Conservation (phyloP, 2,113 vertebrate species). For the Actinemys pallida region DNA sequence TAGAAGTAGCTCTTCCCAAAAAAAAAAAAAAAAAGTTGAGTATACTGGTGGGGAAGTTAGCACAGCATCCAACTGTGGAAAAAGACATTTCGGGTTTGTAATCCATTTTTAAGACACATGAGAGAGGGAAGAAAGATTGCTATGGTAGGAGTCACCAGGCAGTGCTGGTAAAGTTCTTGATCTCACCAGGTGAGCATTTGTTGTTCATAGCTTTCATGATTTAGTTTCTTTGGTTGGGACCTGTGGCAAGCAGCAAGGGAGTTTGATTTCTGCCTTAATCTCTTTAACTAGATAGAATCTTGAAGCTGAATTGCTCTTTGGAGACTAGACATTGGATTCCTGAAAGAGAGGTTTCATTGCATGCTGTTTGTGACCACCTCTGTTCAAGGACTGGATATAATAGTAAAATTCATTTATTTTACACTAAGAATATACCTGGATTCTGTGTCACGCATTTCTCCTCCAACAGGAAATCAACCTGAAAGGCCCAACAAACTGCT, state of each 20-base stretch:
- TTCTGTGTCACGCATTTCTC: neutral
- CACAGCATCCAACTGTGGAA: neutral
- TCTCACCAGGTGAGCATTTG: neutral
- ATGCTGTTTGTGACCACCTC: neutral
- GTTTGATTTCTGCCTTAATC: neutral
- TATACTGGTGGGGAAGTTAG: neutral
- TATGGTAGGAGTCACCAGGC: neutral
- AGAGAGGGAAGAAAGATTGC: neutral
- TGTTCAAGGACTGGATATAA: neutral
- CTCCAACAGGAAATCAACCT: neutral
- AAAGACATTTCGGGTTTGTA: neutral
- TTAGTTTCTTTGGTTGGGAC: too few relatives aligned
- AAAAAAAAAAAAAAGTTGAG: neutral
- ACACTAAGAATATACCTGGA: neutral
- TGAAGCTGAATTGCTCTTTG: neutral
- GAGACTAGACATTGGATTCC: neutral
- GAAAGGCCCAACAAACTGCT: neutral
- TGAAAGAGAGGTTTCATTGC: neutral
- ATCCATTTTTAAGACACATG: neutral
- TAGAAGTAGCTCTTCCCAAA: neutral
- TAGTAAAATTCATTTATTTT: neutral
- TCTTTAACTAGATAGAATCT: neutral
- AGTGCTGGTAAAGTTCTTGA: slow-evolving; percentile 33
- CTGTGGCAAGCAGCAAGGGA: neutral
- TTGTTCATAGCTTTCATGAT: too few relatives aligned